Evolutionary conservation across 1,140 invertebrate genomes (phyloP).

Genomic region (Magallana ariakensis): DNA sequence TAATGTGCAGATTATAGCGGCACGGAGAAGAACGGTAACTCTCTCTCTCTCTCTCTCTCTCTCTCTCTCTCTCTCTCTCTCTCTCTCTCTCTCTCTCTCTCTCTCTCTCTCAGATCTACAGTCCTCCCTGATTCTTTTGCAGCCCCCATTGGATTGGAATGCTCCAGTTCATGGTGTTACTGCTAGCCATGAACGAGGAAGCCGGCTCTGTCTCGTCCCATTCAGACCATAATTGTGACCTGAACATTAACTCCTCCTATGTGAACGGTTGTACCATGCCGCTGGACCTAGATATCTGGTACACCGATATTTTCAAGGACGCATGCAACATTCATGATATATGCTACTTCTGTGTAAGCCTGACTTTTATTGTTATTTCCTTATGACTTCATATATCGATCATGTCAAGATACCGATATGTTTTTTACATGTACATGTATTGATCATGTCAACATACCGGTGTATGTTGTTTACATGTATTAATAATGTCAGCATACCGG

Average conservation of each 20-base stretch:
- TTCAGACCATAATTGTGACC: not conserved
- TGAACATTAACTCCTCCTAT: not conserved
- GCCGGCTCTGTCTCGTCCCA: not conserved
- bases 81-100: slow-evolving; percentile 14
- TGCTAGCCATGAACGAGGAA: not conserved
- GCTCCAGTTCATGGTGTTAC: not conserved
- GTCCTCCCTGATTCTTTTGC: not conserved
- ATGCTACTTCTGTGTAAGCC: slow-evolving; percentile 17
- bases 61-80: too few species aligned
- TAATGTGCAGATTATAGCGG: too few species aligned
- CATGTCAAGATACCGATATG: too few species aligned
- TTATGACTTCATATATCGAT: too few species aligned
- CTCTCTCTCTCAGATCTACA: not conserved
- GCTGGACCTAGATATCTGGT: slow-evolving; percentile 13
- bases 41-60: too few species aligned
- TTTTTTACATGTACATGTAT: too few species aligned
- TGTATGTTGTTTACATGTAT: too few species aligned
- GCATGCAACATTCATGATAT: slow-evolving; percentile 17
- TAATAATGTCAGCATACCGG: too few species aligned
- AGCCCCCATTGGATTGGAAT: not conserved
- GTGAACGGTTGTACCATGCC: slow-evolving; percentile 22
- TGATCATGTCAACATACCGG: too few species aligned
- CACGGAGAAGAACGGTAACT: too few species aligned
- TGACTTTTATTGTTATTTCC: too few species aligned
- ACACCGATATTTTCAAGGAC: not conserved